Evolutionary conservation across 2,888 invertebrate species (phyloP), one percentile per base, ranked within the genome.

Genomic region (Torymus aiolomorphi): DNA sequence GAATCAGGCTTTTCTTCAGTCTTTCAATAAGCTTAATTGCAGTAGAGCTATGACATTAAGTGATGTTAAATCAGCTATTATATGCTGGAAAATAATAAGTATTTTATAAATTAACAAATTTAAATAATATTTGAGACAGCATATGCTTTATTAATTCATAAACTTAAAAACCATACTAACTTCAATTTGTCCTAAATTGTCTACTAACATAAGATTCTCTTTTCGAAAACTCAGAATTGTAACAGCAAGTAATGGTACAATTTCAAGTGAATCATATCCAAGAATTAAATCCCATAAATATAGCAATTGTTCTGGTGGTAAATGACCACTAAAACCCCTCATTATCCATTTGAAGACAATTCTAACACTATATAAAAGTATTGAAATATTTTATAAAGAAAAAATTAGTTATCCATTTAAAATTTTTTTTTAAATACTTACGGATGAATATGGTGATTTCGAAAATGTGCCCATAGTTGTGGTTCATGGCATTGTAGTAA

Each of bases 311-410:
- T 97, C 97, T 0, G 97, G 97, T 0, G 97, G 96, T 67, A 98
- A 92, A 88, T 97, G 97, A 0, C 98, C 98, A 86, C 98, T 97
- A 90, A 98, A 98, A 1, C 97, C 98, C 83, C 98, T 92, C 95
- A 98, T 98, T 65, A 98, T 91, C 98, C 98, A 98, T 90, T 98
- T 98, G 89, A 98, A 97, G 1, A 97, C 97, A 42, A 98, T 94
- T 86, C 96, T 93, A 74, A 98, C 93, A 2, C 98, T 98, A 86
- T 82, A 88, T 86, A 20, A 42, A 42, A 42, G 42, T 42, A 65
- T 20, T 13, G 42, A 70, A 12, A 24, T 51, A 42, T 31, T 31
- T 5, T 42, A 81, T 82, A 67, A 52, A 72, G 67, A 70, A 72
- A 56, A 69, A 66, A 66, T 24, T 42, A 42, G 8, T 42, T 42